A percentile compares a stretch with the other conserved stretches of the same genome.
These are phyloP conservation scores for Euclidia mi DNA, from an alignment of 2,888 invertebrate genomes.

Conservation along the genomic window DNA sequence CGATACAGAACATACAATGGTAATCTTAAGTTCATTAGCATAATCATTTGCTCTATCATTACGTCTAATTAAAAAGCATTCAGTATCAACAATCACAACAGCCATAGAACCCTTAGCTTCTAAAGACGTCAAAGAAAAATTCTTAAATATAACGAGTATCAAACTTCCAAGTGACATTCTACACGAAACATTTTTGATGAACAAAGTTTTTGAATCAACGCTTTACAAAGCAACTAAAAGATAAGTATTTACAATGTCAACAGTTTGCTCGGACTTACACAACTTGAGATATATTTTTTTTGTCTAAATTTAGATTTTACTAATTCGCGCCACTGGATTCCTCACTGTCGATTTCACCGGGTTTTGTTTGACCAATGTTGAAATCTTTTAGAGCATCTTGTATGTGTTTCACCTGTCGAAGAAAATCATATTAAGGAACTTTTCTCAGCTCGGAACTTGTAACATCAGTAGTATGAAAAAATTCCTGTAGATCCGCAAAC, in stretches of 20 bases:
- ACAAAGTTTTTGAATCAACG: conserved; percentile 68
- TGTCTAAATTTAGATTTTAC: conserved; percentile 46
- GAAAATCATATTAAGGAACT: conserved; percentile 34
- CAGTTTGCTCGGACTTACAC: conserved; percentile 24
- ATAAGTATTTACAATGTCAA: conserved; percentile 53
- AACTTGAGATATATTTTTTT: conserved; percentile 53
- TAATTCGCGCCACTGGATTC: conserved; percentile 77
- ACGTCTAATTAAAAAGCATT: conserved; percentile 44
- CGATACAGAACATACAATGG: conserved; percentile 13
- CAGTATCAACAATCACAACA: conserved; percentile 35
- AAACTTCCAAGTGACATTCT: conserved; percentile 61
- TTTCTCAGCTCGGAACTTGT: conserved; percentile 10
- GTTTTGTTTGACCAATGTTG: conserved; percentile 87
- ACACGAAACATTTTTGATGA: conserved; percentile 65
- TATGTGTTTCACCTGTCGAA: conserved; percentile 91
- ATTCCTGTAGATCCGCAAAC: conserved; percentile 15
- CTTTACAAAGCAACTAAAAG: conserved; percentile 65
- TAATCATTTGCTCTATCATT: conserved; percentile 23
- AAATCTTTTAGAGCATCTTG: conserved; percentile 91
- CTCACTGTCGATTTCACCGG: conserved; percentile 66
- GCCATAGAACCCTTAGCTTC: conserved; percentile 32
- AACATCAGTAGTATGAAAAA: conserved; percentile 4
- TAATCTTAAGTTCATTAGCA: conserved; percentile 14
- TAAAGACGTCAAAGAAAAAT: conserved; percentile 39
- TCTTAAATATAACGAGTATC: conserved; percentile 51